phyloP scores from a whole-genome alignment of 2,113 vertebrate species.

The Stigmatopora nigra region DNA sequence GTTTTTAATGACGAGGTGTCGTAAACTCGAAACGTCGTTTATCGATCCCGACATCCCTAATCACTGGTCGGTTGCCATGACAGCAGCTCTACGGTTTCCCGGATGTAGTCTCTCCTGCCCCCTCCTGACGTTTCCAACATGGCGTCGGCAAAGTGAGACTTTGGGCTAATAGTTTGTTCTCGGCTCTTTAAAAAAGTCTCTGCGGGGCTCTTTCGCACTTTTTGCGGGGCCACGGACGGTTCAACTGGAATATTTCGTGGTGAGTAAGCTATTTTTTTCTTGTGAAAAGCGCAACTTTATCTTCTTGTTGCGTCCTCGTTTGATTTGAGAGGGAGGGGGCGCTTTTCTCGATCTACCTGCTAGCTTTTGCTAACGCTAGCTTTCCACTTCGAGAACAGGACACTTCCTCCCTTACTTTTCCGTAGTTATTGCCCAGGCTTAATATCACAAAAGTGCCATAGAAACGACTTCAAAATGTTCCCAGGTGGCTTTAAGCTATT shows the following conservation, averaged over 20 bases:
- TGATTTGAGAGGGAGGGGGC: constrained; percentile 6
- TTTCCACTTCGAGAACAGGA: no score
- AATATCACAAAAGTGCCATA: not conserved
- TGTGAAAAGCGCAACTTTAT: not conserved
- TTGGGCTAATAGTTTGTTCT: constrained; percentile 51
- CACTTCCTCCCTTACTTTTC: not conserved
- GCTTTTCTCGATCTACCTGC: constrained; percentile 30
- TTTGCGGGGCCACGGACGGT: constrained; percentile 11
- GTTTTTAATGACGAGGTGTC: not conserved
- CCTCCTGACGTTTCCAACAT: constrained; percentile 55
- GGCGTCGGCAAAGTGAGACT: constrained; percentile 68
- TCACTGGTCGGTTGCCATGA: constrained; percentile 55
- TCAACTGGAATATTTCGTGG: constrained; percentile 14
- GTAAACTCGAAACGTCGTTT: not conserved
- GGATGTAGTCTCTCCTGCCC: constrained; percentile 52
- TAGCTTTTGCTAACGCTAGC: constrained; percentile 55
- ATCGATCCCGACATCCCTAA: not conserved
- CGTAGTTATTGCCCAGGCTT: not conserved
- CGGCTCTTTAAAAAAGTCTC: not conserved
- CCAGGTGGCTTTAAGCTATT: not conserved
- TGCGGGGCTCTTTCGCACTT: not conserved
- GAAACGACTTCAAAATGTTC: no score
- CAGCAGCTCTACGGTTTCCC: constrained; percentile 48
- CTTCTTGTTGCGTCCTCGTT: constrained; percentile 26
- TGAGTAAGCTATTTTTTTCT: constrained; percentile 24